phyloP scores from a whole-genome alignment of 2,797 vertebrate species.

The Peromyscus nudipes region DNA sequence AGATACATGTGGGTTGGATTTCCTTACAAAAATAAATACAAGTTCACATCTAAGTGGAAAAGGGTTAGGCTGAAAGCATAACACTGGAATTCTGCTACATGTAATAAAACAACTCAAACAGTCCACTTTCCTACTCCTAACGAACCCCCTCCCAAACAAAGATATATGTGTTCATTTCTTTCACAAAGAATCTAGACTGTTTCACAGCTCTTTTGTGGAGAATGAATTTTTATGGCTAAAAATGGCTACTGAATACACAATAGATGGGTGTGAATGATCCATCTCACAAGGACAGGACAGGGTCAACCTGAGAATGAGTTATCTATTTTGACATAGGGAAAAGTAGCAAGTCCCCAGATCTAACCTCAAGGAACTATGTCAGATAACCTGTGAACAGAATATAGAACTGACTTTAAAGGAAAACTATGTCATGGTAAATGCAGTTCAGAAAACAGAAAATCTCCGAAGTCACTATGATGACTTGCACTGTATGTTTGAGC shows the following conservation, averaged over 20 bases:
- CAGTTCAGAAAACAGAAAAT: constrained; percentile 42
- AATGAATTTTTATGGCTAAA: constrained; percentile 60
- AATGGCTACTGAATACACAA: constrained; percentile 40
- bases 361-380: not conserved
- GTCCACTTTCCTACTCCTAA: constrained; percentile 42
- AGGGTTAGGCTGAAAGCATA: not conserved
- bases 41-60: constrained; percentile 69
- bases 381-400: not conserved
- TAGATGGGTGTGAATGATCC: constrained; percentile 51
- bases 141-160: constrained; percentile 65
- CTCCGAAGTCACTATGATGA: not conserved
- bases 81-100: not conserved
- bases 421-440: not conserved
- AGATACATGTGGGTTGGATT: constrained; percentile 74
- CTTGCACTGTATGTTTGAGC: constrained; percentile 4
- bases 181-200: constrained; percentile 69
- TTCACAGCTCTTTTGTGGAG: constrained; percentile 32
- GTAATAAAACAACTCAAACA: constrained; percentile 43
- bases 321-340: constrained; percentile 34
- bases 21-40: constrained; percentile 78
- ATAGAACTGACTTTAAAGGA: constrained; percentile 48
- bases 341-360: not conserved
- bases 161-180: constrained; percentile 61
- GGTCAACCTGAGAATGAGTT: constrained; percentile 19
- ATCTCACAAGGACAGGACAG: constrained; percentile 1